Conservation (phyloP, 2,113 vertebrate species). For the Donacobius atricapilla region DNA sequence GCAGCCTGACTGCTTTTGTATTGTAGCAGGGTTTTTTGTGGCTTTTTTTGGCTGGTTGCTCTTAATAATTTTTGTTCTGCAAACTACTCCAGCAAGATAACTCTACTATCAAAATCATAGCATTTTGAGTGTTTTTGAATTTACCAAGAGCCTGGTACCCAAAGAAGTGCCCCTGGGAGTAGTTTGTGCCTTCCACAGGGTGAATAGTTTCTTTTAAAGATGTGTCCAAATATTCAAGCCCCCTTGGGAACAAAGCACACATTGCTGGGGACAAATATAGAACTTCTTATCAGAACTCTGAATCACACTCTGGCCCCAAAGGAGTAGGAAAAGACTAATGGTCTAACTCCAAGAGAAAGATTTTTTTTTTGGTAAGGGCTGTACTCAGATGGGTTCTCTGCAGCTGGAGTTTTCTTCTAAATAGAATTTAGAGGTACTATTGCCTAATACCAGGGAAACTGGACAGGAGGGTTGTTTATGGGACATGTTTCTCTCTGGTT, state of each 20-base stretch:
- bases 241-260: not conserved
- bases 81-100: not conserved
- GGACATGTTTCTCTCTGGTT: not conserved
- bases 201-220: not conserved
- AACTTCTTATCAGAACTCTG: not conserved
- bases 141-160: not conserved
- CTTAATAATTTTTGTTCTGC: not conserved
- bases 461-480: not conserved
- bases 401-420: not conserved
- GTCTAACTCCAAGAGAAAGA: not conserved
- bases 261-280: not conserved
- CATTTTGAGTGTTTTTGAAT: not conserved
- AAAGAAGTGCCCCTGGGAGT: not conserved
- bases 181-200: not conserved
- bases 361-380: not conserved
- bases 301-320: not conserved
- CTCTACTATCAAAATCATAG: not conserved
- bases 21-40: not conserved
- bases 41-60: not conserved
- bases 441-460: not conserved
- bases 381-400: not conserved
- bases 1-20: not conserved
- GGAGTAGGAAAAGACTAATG: not conserved
- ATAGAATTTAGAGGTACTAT: not conserved
- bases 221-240: not conserved